phyloP scores from a whole-genome alignment of 2,113 vertebrate species.

The Gobio gobio region DNA sequence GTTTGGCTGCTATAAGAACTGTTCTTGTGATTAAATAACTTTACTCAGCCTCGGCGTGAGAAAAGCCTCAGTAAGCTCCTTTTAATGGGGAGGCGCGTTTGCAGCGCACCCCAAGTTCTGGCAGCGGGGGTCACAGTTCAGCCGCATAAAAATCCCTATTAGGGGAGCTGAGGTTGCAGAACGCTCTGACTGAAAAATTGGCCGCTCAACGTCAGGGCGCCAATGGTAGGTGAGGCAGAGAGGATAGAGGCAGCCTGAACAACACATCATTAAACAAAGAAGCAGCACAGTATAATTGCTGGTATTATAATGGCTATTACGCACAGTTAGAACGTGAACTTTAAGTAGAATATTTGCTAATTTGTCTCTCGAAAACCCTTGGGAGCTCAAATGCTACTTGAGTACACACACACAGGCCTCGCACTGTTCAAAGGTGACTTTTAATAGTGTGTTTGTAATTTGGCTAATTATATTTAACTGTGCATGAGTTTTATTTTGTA shows the following conservation, averaged over 20 bases:
- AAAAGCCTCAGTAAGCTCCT: constrained; percentile 84
- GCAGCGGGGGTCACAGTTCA: constrained; percentile 78
- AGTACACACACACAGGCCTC: constrained; percentile 56
- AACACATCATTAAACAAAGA: constrained; percentile 74
- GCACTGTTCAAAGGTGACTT: constrained; percentile 46
- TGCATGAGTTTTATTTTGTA: constrained; percentile 27
- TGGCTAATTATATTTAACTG: constrained; percentile 56
- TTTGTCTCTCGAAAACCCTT: constrained; percentile 76
- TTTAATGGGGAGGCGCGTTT: constrained; percentile 82
- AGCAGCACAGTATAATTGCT: constrained; percentile 76
- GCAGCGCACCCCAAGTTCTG: constrained; percentile 71
- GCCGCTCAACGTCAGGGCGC: constrained; percentile 70
- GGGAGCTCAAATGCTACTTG: constrained; percentile 68
- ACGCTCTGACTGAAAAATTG: constrained; percentile 83
- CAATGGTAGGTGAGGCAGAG: constrained; percentile 72
- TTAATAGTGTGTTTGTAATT: constrained; percentile 51
- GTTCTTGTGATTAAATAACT: constrained; percentile 82
- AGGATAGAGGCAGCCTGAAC: constrained; percentile 64
- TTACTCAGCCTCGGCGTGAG: constrained; percentile 73
- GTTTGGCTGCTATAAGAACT: constrained; percentile 77
- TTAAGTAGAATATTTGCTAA: constrained; percentile 66
- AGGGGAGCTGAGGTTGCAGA: constrained; percentile 87
- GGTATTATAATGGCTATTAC: constrained; percentile 80
- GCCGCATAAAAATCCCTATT: constrained; percentile 76
- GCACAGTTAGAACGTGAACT: constrained; percentile 74